Conservation (phyloP, 2,797 vertebrate genomes). For the Eremophila alpestris region DNA sequence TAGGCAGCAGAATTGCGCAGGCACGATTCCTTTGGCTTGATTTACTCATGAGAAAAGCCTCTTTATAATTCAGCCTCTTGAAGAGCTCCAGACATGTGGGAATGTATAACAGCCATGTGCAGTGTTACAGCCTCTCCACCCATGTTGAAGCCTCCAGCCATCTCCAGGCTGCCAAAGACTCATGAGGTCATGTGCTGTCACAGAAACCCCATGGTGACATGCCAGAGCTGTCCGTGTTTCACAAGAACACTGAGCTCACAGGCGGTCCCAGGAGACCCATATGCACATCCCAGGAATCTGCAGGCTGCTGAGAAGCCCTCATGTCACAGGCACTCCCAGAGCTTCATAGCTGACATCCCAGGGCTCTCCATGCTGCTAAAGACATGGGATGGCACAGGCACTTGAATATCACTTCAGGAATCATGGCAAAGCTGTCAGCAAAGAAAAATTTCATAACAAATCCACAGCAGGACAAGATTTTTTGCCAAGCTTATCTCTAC, state of each 20-base stretch:
- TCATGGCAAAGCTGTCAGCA: not conserved
- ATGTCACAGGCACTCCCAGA: not conserved
- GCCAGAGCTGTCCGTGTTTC: not conserved
- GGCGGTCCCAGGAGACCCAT: not conserved
- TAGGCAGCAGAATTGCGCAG: not conserved
- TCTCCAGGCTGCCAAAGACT: not conserved
- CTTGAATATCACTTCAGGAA: not conserved
- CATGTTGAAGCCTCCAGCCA: not conserved
- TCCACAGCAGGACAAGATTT: not conserved
- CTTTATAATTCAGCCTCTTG: not conserved
- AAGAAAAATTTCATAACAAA: not conserved
- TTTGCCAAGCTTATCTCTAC: too few relatives aligned
- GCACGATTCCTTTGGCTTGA: not conserved
- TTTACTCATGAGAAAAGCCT: not conserved
- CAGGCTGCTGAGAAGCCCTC: not conserved
- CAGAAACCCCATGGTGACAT: not conserved
- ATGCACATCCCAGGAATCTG: not conserved
- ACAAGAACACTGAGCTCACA: not conserved
- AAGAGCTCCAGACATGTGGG: not conserved
- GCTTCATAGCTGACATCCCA: not conserved
- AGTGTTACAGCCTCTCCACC: not conserved
- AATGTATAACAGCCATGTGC: not conserved
- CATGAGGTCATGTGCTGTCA: not conserved
- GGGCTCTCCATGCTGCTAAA: not conserved
- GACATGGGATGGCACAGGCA: not conserved